Conservation (phyloP, 2,797 vertebrate genomes). For the Chaenodraco wilsoni region DNA sequence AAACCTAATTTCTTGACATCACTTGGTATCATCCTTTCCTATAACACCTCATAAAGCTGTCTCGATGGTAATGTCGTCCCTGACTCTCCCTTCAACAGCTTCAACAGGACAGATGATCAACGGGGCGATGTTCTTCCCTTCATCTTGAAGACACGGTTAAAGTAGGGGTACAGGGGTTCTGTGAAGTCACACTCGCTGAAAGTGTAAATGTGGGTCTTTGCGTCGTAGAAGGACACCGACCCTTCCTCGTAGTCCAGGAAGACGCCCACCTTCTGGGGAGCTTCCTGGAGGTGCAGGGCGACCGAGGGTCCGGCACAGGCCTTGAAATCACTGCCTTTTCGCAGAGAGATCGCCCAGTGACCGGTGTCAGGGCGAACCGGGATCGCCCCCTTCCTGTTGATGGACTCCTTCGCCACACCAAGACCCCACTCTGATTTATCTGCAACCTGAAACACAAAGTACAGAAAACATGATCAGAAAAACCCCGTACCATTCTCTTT, state of each 20-base stretch:
- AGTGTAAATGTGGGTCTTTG: slow-evolving; percentile 72
- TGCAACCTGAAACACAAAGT: slow-evolving; percentile 46
- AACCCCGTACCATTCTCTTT: no score
- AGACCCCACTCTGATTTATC: slow-evolving; percentile 84
- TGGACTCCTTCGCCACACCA: slow-evolving; percentile 79
- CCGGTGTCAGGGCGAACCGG: slow-evolving; percentile 67
- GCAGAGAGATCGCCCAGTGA: slow-evolving; percentile 76
- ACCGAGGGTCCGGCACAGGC: slow-evolving; percentile 62
- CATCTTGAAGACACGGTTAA: slow-evolving; percentile 75
- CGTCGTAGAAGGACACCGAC: slow-evolving; percentile 75
- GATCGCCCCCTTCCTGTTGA: slow-evolving; percentile 80
- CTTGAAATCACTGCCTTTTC: slow-evolving; percentile 57
- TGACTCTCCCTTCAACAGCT: neutral
- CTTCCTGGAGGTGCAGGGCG: slow-evolving; percentile 45
- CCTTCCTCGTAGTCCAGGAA: slow-evolving; percentile 77
- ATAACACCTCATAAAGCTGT: neutral
- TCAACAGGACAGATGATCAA: slow-evolving; percentile 23
- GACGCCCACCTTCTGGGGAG: slow-evolving; percentile 68
- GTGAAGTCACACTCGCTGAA: slow-evolving; percentile 65
- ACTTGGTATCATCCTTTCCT: neutral
- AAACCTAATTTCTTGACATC: neutral
- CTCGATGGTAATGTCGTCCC: neutral
- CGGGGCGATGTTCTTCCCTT: slow-evolving; percentile 71
- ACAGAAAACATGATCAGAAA: neutral
- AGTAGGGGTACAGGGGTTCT: slow-evolving; percentile 70